Base-by-base conservation (phyloP, 2,113 vertebrate genomes). In the Steatornis caripensis region DNA sequence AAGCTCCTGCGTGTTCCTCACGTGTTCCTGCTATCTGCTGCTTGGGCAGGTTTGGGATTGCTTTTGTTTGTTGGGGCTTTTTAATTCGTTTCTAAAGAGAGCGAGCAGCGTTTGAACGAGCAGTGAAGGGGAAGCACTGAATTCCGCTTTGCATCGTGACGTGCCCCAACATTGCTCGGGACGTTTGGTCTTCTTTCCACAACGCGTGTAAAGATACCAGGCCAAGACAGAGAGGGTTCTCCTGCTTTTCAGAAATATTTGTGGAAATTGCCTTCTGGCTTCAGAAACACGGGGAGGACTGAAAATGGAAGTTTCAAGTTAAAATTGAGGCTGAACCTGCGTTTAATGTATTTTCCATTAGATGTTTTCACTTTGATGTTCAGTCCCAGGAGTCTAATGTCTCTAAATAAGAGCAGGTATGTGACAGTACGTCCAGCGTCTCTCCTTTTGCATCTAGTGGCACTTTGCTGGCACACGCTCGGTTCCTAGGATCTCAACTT, bases 151-250 rank as follows among this genome's bases (percentile, higher is more conserved):
- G 9, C 21, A 1, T 32, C 4, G 1, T 30, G 55, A 12, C 0
- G 1, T 49, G 39, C 17, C 34, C 17, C 6, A 0, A 30, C 23
- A 1, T 27, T 4, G 30, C 39, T 68, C 0, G 0, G 17, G 11
- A 0, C 37, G 37, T 24, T 36, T 6, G 60, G 22, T 58, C 58
- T 49, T n/a, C 46, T 49, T 13, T n/a, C 64, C 69, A 58, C 62
- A 84, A 10, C 29, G 22, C 15, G 1, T 36, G 6, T 16, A 34
- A 36, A 57, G 45, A 30, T 11, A 49, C 5, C 41, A 23, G 37
- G 32, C 23, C 64, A 75, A 86, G 75, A 8, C 23, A 5, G 21
- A n/a, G 46, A 15, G 68, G 46, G 8, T 61, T 65, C 88, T 90
- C 19, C 36, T n/a, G 48, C 22, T 88, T 82, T 51, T 62, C 45